Conservation (phyloP, 2,888 invertebrate species). For the Leptinotarsa tumamoca region DNA sequence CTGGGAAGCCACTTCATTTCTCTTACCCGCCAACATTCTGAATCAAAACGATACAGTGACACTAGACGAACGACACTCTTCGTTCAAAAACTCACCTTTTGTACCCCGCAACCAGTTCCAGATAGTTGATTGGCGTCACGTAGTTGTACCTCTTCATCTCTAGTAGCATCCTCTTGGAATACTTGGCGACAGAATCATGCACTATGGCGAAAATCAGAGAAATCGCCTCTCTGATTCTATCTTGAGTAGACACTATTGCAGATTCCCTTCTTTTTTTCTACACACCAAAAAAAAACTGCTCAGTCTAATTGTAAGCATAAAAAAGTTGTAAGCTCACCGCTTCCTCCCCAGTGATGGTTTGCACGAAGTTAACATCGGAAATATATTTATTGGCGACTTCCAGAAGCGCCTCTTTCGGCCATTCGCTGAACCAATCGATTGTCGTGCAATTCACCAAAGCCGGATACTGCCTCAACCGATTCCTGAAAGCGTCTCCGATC, state of each 20-base stretch:
- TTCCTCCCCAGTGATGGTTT: conserved; percentile 75
- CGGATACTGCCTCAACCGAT: conserved; percentile 88
- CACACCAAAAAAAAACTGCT: conserved; percentile 23
- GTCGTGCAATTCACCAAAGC: conserved; percentile 89
- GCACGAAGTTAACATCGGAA: conserved; percentile 77
- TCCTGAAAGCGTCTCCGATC: conserved; percentile 86
- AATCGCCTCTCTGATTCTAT: conserved; percentile 73
- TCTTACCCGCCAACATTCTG: conserved; percentile 80
- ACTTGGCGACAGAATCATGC: conserved; percentile 84
- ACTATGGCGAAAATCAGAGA: conserved; percentile 84
- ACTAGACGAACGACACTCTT: too few relatives aligned
- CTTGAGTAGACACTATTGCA: conserved; percentile 67
- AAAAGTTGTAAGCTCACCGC: conserved; percentile 63
- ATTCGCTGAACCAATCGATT: conserved; percentile 91
- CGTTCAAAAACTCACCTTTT: conserved; percentile 71
- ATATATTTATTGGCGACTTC: conserved; percentile 90
- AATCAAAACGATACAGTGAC: conserved; percentile 17
- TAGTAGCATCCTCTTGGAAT: conserved; percentile 77
- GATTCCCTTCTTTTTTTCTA: conserved; percentile 62
- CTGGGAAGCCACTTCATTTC: conserved; percentile 76
- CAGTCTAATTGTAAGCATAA: background rate
- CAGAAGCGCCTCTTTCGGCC: conserved; percentile 89
- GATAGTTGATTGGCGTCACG: conserved; percentile 89
- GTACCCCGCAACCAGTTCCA: conserved; percentile 87
- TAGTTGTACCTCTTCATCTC: conserved; percentile 88